Conservation (phyloP, 1,140 invertebrate genomes). For the Ceratitis capitata region DNA sequence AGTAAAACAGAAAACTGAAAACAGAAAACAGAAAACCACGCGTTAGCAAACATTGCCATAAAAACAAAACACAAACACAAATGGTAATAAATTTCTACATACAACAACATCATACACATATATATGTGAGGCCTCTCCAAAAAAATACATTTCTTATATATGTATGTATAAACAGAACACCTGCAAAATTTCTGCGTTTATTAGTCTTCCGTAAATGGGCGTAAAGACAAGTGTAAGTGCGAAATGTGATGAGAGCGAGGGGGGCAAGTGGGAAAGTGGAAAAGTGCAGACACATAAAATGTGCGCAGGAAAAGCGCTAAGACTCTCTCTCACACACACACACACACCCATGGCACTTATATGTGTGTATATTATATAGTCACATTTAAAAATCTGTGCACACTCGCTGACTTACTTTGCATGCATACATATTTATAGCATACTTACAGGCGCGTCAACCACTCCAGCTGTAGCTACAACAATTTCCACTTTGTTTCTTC, state of each 20-base stretch:
- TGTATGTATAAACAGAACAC: conserved; percentile 6
- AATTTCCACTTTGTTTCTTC: neutral
- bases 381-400: neutral
- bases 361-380: neutral
- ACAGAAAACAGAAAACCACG: neutral
- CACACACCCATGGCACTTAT: too few relatives aligned
- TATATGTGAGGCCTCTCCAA: neutral
- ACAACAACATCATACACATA: neutral
- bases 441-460: neutral
- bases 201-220: neutral
- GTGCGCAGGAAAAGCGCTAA: neutral
- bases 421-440: neutral
- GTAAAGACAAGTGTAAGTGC: neutral
- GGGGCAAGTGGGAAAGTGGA: neutral
- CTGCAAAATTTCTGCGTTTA: neutral
- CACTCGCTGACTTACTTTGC: neutral
- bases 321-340: too few relatives aligned
- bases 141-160: neutral
- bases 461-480: neutral
- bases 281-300: conserved; percentile 2
- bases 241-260: neutral
- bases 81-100: neutral
- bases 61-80: neutral
- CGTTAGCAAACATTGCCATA: neutral
- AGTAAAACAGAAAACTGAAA: neutral